Conservation (phyloP, 2,113 vertebrate genomes). For the Cinclus cinclus region DNA sequence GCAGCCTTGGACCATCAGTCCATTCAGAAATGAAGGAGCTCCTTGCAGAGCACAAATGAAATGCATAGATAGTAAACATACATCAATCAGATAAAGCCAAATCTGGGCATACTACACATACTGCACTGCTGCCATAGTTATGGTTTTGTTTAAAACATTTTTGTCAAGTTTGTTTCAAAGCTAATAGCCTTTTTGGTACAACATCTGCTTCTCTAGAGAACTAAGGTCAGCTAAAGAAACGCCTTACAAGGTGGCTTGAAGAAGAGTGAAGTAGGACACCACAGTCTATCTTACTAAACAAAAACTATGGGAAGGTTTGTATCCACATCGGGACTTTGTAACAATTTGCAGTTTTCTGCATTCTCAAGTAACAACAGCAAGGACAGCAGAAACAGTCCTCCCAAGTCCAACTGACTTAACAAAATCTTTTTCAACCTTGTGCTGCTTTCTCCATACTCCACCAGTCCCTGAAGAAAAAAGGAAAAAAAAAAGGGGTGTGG, state of each 20-base stretch:
- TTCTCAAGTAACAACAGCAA: not conserved
- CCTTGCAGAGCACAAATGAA: not conserved
- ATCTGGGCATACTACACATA: not conserved
- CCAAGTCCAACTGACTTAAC: not conserved
- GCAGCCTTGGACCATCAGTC: not conserved
- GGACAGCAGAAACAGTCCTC: not conserved
- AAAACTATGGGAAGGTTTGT: not conserved
- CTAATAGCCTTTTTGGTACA: not conserved
- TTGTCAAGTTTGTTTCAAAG: not conserved
- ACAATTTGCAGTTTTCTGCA: not conserved
- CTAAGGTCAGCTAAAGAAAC: not conserved
- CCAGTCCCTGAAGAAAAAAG: not conserved
- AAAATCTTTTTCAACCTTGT: not conserved
- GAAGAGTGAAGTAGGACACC: not conserved
- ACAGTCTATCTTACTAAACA: not conserved
- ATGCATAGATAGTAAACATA: not conserved
- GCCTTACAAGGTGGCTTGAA: not conserved
- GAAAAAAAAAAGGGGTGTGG: rapidly evolving
- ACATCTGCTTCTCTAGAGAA: not conserved
- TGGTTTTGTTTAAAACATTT: not conserved
- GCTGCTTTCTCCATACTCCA: not conserved
- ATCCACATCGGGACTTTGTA: not conserved
- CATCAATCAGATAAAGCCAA: not conserved
- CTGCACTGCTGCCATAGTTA: not conserved
- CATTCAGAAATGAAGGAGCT: not conserved